Percentiles rank a stretch among this genome's conserved stretches.
Evolutionary conservation across 1,140 invertebrate species (phyloP).

Genomic region (Halesus radiatus): DNA sequence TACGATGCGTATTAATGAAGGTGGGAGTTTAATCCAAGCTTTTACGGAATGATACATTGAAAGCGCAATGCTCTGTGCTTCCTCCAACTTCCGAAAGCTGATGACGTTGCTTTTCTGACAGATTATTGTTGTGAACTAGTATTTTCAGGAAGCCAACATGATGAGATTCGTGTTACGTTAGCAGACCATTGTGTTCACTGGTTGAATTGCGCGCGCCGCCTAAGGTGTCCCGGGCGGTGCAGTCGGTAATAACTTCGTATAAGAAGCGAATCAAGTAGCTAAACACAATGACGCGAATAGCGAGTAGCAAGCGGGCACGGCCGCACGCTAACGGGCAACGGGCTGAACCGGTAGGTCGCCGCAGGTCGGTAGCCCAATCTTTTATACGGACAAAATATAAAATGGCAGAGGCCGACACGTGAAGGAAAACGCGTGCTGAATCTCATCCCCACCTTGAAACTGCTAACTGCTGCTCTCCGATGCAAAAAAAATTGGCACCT

Average conservation of each 20-base stretch:
- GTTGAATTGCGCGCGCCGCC: background rate
- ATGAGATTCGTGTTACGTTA: background rate
- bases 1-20: too few relatives aligned
- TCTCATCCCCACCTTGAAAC: background rate
- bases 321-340: background rate
- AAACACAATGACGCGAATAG: background rate
- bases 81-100: too few relatives aligned
- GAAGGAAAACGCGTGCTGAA: slow-evolving; percentile 23
- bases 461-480: background rate
- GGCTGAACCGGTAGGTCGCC: background rate
- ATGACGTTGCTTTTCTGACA: too few relatives aligned
- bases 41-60: too few relatives aligned
- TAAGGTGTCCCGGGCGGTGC: background rate
- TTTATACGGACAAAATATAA: slow-evolving; percentile 4
- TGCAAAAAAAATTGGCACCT: background rate
- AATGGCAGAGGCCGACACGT: slow-evolving; percentile 4
- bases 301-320: background rate
- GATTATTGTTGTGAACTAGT: too few relatives aligned
- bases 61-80: too few relatives aligned
- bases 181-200: background rate
- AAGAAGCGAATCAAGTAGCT: slow-evolving; percentile 1
- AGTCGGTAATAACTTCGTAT: background rate
- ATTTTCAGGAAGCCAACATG: too few relatives aligned
- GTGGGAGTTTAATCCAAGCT: too few relatives aligned
- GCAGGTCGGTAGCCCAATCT: slow-evolving; percentile 7